Evolutionary conservation across 2,113 vertebrate genomes (phyloP).

Genomic region (Scatophagus argus): DNA sequence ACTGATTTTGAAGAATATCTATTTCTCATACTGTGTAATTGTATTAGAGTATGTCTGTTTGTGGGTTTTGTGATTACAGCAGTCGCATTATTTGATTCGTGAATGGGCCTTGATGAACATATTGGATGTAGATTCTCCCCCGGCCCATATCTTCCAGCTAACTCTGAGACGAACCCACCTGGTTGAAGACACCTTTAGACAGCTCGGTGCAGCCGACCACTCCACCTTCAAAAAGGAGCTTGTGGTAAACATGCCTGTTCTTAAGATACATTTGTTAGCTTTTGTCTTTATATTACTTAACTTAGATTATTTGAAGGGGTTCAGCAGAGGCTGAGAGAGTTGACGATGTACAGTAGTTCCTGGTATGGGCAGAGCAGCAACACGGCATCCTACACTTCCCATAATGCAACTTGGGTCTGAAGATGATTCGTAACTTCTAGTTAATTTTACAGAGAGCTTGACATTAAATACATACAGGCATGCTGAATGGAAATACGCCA

Average conservation of each 20-base stretch:
- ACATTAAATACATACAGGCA: no score
- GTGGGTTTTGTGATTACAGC: slow-evolving; percentile 46
- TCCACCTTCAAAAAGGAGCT: slow-evolving; percentile 61
- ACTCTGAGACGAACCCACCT: slow-evolving; percentile 71
- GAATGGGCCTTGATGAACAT: rapidly evolving
- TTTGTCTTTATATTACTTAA: background rate
- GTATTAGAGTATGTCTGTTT: background rate
- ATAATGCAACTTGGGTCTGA: background rate
- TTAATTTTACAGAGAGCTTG: no score
- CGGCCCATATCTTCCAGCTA: slow-evolving; percentile 56
- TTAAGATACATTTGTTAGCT: background rate
- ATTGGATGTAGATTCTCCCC: rapidly evolving
- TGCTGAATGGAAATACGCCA: no score
- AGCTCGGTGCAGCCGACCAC: slow-evolving; percentile 67
- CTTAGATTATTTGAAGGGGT: background rate
- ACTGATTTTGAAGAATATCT: background rate
- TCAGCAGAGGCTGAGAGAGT: background rate
- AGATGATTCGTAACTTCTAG: no score
- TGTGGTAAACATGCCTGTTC: slow-evolving; percentile 50
- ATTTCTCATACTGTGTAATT: background rate
- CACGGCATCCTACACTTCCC: background rate
- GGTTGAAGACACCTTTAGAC: slow-evolving; percentile 78
- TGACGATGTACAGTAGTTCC: background rate
- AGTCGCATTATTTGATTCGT: rapidly evolving
- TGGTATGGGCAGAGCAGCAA: background rate